These are phyloP conservation scores for Xenopus petersii DNA, from an alignment of 2,797 vertebrate species.

Conservation along the genomic window DNA sequence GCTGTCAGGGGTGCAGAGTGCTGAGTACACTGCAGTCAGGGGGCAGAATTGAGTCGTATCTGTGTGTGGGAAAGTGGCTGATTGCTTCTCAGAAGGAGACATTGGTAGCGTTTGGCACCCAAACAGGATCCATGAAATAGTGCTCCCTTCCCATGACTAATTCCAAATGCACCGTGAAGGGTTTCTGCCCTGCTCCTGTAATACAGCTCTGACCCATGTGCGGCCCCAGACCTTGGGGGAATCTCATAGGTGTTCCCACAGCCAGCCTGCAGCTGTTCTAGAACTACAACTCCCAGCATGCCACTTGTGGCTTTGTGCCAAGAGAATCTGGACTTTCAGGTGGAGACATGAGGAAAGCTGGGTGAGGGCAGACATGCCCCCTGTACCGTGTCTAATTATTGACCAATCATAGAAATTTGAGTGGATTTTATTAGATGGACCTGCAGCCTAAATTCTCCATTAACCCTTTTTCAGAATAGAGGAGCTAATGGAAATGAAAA, in stretches of 20 bases:
- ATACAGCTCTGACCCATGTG: slow-evolving; percentile 24
- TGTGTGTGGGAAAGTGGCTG: slow-evolving; percentile 42
- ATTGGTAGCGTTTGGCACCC: slow-evolving; percentile 39
- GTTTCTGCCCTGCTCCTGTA: slow-evolving; percentile 37
- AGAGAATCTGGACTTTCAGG: neutral
- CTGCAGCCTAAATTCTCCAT: too few species aligned
- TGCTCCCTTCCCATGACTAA: slow-evolving; percentile 45
- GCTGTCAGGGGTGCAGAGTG: too few species aligned
- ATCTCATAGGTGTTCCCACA: too few species aligned
- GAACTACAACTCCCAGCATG: too few species aligned
- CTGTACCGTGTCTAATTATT: too few species aligned
- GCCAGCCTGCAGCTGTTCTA: neutral
- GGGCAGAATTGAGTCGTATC: slow-evolving; percentile 26
- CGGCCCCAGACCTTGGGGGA: neutral
- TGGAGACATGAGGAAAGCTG: neutral
- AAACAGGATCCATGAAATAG: slow-evolving; percentile 37
- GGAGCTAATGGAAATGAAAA: too few species aligned
- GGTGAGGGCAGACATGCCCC: too few species aligned
- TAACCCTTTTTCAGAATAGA: too few species aligned
- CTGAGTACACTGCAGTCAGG: too few species aligned
- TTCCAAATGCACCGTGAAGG: slow-evolving; percentile 41
- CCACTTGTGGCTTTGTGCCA: neutral
- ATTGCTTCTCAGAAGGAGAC: slow-evolving; percentile 61
- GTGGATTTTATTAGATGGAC: too few species aligned
- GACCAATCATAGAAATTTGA: too few species aligned